Evolutionary conservation across 2,113 vertebrate species (phyloP), one percentile per base, ranked within the genome.

Genomic region (Anthoscopus minutus): DNA sequence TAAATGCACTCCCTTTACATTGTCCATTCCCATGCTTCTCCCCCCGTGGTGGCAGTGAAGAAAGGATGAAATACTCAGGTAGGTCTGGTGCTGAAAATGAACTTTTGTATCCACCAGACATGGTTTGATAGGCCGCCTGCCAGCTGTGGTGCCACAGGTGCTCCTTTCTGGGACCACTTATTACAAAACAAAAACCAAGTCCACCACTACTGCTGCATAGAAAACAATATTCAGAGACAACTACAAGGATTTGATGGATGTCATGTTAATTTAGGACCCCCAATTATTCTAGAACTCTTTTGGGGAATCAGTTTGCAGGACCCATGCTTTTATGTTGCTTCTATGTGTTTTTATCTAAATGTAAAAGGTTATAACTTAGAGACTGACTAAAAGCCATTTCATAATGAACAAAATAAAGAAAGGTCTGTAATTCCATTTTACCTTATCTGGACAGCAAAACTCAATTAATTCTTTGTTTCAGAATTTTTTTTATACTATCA

Each of bases 21-120:
- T 64, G 40, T 24, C 48, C 33, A 35, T 66, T 92, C 42, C 42
- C 35, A 24, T 40, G 15, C 65, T 60, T 60, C 10, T 14, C 15
- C 31, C n/a, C 74, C 24, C 1, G 0, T 11, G 15, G 27, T 31
- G 47, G 35, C 1, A 8, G 53, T 31, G n/a, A 61, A 45, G 47
- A 50, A 17, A 61, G 6, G 11, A 67, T 22, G 71, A 37, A 74
- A 58, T 31, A 40, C 19, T 67, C 30, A 19, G 2, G 11, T 51
- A 44, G 53, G 4, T 64, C 30, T 89, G 57, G 17, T 74, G 16
- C 56, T 84, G 51, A 58, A 48, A 91, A 35, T 42, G 60, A 64
- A 25, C 33, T 9, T 20, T 53, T 86, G 13, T 64, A 22, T 86
- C 33, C 10, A 44, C 12, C 31, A 54, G 61, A 56, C 0, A 0